A percentile compares a stretch with the other conserved stretches of the same genome.
These are phyloP conservation scores for Orthosia gracilis DNA, from an alignment of 2,888 invertebrate species.

Conservation along the genomic window DNA sequence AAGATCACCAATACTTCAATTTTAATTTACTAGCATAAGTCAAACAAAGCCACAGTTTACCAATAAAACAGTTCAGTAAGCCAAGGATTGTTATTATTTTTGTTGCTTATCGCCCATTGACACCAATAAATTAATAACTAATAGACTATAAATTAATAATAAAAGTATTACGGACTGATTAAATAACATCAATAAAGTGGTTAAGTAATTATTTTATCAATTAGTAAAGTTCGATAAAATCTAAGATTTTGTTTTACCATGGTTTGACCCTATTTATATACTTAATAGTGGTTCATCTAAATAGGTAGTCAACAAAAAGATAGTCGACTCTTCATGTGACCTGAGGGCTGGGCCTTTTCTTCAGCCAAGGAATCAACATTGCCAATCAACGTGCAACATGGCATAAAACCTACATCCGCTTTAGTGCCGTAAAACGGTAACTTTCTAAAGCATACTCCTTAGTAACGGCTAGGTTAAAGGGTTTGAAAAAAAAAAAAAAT, in stretches of 20 bases:
- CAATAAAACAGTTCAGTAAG: neutral
- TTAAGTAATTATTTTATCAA: constrained; percentile 33
- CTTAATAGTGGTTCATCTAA: neutral
- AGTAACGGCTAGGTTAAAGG: too few species aligned
- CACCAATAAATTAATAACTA: constrained; percentile 11
- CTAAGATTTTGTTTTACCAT: neutral
- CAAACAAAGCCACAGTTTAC: neutral
- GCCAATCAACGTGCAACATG: too few species aligned
- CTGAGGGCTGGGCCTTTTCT: too few species aligned
- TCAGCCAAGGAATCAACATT: too few species aligned
- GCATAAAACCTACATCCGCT: too few species aligned
- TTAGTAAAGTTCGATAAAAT: constrained; percentile 28
- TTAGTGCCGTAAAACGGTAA: too few species aligned
- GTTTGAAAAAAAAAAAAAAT: too few species aligned
- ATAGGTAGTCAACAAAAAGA: too few species aligned
- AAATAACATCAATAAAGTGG: neutral
- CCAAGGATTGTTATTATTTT: neutral
- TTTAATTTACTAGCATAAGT: neutral
- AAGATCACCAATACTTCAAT: too few species aligned
- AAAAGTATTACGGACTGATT: neutral
- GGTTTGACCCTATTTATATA: constrained; percentile 1
- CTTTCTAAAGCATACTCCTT: too few species aligned
- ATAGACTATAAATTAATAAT: constrained; percentile 10
- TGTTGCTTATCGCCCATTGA: constrained; percentile 7
- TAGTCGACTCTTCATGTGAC: too few species aligned